Conservation (phyloP, 2,113 vertebrate genomes). For the Ciconia stormi region DNA sequence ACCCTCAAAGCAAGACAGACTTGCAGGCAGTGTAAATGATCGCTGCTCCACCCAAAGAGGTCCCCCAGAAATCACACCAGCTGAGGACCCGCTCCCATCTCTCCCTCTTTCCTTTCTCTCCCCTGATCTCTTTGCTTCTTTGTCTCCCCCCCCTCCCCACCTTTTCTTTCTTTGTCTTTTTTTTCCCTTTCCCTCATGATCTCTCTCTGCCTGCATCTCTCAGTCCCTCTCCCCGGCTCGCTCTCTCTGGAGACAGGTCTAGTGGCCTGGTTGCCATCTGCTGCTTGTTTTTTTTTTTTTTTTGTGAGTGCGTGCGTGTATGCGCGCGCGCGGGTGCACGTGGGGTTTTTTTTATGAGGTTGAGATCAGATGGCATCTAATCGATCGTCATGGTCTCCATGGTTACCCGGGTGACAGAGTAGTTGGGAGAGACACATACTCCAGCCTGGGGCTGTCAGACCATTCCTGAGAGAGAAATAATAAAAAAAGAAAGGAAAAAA, state of each 20-base stretch:
- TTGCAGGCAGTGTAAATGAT: background rate
- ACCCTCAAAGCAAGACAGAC: background rate
- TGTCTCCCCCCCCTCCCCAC: background rate
- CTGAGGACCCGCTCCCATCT: background rate
- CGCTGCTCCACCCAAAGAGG: background rate
- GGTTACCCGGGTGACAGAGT: constrained; percentile 87
- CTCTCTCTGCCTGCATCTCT: background rate
- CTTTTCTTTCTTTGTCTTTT: constrained; percentile 17
- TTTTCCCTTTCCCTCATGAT: background rate
- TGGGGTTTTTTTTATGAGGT: constrained; percentile 79
- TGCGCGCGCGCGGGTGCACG: background rate
- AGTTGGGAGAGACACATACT: constrained; percentile 79
- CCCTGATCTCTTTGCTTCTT: background rate
- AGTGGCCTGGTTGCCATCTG: constrained; percentile 85
- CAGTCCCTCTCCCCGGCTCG: constrained; percentile 38
- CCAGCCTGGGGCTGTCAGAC: constrained; percentile 79
- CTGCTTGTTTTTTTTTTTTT: constrained; percentile 61
- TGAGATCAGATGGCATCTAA: constrained; percentile 88
- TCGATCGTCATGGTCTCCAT: constrained; percentile 88
- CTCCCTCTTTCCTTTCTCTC: background rate
- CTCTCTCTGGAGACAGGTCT: constrained; percentile 79
- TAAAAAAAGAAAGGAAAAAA: background rate
- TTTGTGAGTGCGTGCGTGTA: background rate
- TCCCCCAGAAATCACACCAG: background rate
- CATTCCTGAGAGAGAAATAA: constrained; percentile 70